Base-by-base conservation (phyloP, 2,797 vertebrate species). In the Anguilla pacifica region DNA sequence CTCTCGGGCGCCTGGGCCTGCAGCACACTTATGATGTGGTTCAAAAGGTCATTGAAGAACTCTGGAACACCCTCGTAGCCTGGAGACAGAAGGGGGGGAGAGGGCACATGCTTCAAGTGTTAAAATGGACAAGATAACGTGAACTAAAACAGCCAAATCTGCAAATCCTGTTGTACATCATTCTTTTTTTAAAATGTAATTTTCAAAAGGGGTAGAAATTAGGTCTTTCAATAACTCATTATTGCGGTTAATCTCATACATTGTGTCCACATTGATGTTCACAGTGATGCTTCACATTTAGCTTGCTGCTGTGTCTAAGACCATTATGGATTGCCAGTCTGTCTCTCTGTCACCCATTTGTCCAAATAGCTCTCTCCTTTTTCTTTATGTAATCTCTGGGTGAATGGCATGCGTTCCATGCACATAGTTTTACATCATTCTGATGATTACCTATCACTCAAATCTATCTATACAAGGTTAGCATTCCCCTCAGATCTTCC, bases 1-100 rank as follows among this genome's bases (percentile, higher is more conserved):
- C 91, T 91, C 85, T 96, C 97, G 0, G 96, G 90, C 57, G 88
- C 95, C 92, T 96, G 97, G 89, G 94, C 96, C 95, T 98, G 98
- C 88, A 99, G 96, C 87, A 98, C 93, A 6, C 95, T 93, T 91
- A 96, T 96, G 91, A 99, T 98, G 94, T 99, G 98, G 95, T 97
- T 98, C 94, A 99, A 95, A 89, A 99, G 97, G 94, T 99, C 97
- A 0, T 95, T 97, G 95, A 99, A 99, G 93, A 99, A 99, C 92
- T 98, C 97, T 0, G 97, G 97, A 87, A 99, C 98, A 0, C 98
- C 98, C 92, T 99, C 98, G 0, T 99, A 99, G 91, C 98, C 98
- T 99, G 91, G 25, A 86, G 92, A 70, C 72, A 88, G 89, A 83
- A 22, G 11, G 74, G 39, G 13, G 10, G 64, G 53, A n/a, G 57